Evolutionary conservation across 2,113 vertebrate species (phyloP).

Genomic region (Halichoerus grypus): DNA sequence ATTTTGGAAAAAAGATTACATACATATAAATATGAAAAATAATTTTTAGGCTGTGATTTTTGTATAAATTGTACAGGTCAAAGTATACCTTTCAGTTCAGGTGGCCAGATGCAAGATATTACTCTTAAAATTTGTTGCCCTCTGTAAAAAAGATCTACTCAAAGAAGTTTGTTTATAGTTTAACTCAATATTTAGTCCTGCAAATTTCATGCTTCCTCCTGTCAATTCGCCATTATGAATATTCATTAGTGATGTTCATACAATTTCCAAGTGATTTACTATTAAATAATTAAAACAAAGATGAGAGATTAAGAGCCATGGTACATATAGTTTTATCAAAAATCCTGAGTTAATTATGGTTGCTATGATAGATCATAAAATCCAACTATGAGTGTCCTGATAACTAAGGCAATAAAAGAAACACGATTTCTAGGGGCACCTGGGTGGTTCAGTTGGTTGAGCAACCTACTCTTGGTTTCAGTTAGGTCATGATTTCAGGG

Average conservation of each 20-base stretch:
- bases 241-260: conserved; percentile 40
- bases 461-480: neutral
- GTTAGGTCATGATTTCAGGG: neutral
- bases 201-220: conserved; percentile 14
- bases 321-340: neutral
- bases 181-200: neutral
- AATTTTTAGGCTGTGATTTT: neutral
- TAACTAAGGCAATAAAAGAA: conserved; percentile 33
- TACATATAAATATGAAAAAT: neutral
- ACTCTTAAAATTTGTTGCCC: neutral
- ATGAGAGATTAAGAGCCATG: neutral
- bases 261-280: conserved; percentile 28
- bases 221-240: neutral
- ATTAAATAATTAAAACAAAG: conserved; percentile 62
- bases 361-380: neutral
- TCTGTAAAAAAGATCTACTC: neutral
- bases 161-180: neutral
- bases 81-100: neutral
- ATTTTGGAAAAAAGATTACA: neutral
- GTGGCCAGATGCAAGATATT: neutral
- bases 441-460: neutral
- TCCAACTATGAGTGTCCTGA: neutral
- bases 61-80: neutral
- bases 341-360: neutral
- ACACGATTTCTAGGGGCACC: neutral